Conservation (phyloP, 1,140 invertebrate genomes). For the Bombus turneri region DNA sequence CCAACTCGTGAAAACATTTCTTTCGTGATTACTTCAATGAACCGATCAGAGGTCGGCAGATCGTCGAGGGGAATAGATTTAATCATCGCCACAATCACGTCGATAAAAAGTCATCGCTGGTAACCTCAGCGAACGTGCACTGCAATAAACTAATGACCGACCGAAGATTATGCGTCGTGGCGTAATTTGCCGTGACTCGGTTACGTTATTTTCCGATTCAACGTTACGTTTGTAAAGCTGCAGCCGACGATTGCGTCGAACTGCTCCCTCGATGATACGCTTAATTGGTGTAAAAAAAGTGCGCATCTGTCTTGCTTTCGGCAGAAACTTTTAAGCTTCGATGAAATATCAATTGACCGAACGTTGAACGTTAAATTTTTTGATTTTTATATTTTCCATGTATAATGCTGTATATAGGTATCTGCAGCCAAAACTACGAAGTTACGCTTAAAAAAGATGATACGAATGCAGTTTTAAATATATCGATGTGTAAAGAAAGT, state of each 20-base stretch:
- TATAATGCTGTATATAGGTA: no score
- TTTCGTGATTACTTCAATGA: neutral
- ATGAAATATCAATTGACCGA: neutral
- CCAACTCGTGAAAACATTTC: neutral
- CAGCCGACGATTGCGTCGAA: neutral
- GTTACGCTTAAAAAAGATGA: no score
- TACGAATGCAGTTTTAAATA: no score
- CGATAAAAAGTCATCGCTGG: constrained; percentile 7
- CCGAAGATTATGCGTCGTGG: constrained; percentile 1
- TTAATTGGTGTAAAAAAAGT: neutral
- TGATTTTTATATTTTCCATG: no score
- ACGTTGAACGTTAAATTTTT: no score
- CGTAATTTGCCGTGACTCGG: constrained; percentile 23
- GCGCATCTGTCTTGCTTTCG: neutral
- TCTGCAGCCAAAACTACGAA: no score
- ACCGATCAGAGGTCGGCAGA: neutral
- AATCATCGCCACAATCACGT: constrained; percentile 25
- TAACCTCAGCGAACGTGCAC: constrained; percentile 12
- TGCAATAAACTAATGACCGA: constrained; percentile 38
- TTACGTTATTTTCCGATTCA: constrained; percentile 9
- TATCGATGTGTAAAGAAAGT: no score
- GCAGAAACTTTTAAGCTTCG: neutral
- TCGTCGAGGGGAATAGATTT: constrained; percentile 20
- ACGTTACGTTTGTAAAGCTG: neutral
- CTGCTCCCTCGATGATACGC: neutral